phyloP scores from a whole-genome alignment of 2,797 vertebrate genomes.

The Rhinophrynus dorsalis region DNA sequence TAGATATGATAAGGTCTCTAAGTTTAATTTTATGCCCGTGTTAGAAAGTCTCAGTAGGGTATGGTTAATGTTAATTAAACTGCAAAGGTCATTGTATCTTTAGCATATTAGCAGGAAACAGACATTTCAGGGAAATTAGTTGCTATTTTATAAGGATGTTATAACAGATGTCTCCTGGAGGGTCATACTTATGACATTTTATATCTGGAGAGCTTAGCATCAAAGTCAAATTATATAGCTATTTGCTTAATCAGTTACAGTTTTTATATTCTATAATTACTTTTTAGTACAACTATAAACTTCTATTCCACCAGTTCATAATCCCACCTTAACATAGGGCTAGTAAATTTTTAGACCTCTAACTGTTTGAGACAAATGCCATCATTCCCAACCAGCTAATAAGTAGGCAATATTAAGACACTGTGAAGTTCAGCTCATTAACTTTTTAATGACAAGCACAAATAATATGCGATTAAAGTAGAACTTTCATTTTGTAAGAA shows the following conservation, averaged over 20 bases:
- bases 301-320: no score
- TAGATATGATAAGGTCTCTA: slow-evolving; percentile 37
- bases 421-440: no score
- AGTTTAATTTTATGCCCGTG: slow-evolving; percentile 15
- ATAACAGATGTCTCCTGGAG: not conserved
- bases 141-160: not conserved
- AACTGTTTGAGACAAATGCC: no score
- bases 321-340: no score
- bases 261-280: not conserved
- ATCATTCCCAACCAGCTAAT: no score
- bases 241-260: not conserved
- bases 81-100: not conserved
- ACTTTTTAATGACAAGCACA: no score
- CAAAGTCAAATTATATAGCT: not conserved
- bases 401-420: no score
- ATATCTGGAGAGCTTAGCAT: not conserved
- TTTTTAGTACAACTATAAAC: not conserved
- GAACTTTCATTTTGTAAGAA: no score
- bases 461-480: no score
- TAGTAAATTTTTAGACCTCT: no score
- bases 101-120: slow-evolving; percentile 3
- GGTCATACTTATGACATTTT: not conserved
- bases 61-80: slow-evolving; percentile 22
- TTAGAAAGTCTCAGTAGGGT: not conserved
- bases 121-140: slow-evolving; percentile 2